These are phyloP conservation scores for Ispidina picta DNA, from an alignment of 2,797 vertebrate species.

Conservation along the genomic window DNA sequence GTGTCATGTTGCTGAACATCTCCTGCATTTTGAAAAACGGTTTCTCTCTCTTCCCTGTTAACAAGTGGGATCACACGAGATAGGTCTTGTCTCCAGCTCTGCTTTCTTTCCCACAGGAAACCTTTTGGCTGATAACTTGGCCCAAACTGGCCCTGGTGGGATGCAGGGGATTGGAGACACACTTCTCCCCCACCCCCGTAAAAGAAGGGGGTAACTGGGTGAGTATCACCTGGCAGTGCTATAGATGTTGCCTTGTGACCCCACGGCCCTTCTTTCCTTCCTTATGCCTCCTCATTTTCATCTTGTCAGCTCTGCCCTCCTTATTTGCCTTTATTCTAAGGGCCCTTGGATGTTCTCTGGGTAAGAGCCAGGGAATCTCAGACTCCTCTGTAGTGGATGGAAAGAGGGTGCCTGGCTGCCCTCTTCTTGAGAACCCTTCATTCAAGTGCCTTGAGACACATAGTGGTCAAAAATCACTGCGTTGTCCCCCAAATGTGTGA, in stretches of 20 bases:
- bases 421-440: neutral
- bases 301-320: neutral
- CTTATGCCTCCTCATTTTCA: neutral
- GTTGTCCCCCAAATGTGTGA: fast-evolving
- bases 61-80: neutral
- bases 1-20: neutral
- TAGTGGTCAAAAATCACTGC: fast-evolving
- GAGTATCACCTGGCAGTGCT: neutral
- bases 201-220: fast-evolving
- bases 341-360: neutral
- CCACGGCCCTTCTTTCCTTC: neutral
- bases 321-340: neutral
- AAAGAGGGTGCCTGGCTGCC: fast-evolving
- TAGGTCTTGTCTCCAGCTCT: neutral
- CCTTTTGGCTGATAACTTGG: fast-evolving
- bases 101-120: neutral
- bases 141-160: neutral
- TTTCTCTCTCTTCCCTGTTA: neutral
- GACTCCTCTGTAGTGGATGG: fast-evolving
- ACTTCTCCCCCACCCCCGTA: fast-evolving
- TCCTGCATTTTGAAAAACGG: fast-evolving
- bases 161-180: neutral
- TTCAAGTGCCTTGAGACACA: neutral
- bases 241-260: neutral
- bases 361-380: neutral